A percentile compares a stretch with the other conserved stretches of the same genome.
Conservation (phyloP, 2,113 vertebrate genomes). For the Nerophis lumbriciformis region DNA sequence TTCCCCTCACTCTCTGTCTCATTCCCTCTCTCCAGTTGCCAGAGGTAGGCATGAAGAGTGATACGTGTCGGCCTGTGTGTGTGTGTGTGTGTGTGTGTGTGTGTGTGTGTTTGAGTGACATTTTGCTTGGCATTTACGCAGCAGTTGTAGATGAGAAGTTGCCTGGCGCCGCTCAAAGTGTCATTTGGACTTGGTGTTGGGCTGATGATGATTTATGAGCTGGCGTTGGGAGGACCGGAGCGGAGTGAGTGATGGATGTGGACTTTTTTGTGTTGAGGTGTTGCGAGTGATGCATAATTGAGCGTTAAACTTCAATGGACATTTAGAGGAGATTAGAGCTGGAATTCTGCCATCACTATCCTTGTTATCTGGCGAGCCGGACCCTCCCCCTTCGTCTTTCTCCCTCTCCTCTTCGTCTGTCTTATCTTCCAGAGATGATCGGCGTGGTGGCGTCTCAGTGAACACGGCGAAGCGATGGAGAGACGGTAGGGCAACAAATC, state of each 20-base stretch:
- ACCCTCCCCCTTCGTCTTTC: slow-evolving; percentile 42
- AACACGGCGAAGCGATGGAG: slow-evolving; percentile 76
- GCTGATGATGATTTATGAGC: slow-evolving; percentile 52
- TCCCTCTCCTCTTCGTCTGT: slow-evolving; percentile 39
- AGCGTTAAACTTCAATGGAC: slow-evolving; percentile 31
- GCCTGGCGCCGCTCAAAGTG: slow-evolving; percentile 44
- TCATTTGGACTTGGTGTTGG: slow-evolving; percentile 27
- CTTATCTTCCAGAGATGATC: slow-evolving; percentile 65
- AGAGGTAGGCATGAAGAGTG: slow-evolving; percentile 76
- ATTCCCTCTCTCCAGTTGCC: slow-evolving; percentile 70
- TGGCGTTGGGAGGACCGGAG: slow-evolving; percentile 44
- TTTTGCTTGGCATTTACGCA: slow-evolving; percentile 54
- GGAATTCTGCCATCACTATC: slow-evolving; percentile 26
- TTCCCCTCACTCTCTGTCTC: slow-evolving; percentile 58
- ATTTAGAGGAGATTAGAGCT: slow-evolving; percentile 23
- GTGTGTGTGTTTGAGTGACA: slow-evolving; percentile 30
- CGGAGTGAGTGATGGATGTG: slow-evolving; percentile 8
- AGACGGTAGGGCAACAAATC: slow-evolving; percentile 67
- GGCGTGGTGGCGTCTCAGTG: slow-evolving; percentile 67
- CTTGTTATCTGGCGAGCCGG: slow-evolving; percentile 43
- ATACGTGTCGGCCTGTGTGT: slow-evolving; percentile 54
- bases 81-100: slow-evolving; percentile 20
- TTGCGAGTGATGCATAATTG: slow-evolving; percentile 39
- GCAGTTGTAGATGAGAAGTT: slow-evolving; percentile 48
- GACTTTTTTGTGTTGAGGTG: slow-evolving; percentile 43